phyloP scores from a whole-genome alignment of 2,797 vertebrate genomes.

The Crax fasciolata region DNA sequence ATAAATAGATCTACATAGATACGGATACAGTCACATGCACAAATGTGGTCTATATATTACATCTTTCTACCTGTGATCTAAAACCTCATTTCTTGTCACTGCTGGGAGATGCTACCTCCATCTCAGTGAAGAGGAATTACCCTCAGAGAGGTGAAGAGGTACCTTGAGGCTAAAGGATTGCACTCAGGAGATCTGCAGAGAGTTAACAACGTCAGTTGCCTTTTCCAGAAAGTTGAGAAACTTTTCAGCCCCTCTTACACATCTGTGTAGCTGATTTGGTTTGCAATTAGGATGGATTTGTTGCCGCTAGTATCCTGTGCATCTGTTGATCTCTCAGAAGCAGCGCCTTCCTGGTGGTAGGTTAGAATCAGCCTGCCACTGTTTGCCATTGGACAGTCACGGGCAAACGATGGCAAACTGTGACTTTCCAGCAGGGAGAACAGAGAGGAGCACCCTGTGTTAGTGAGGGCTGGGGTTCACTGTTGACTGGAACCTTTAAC shows the following conservation, averaged over 20 bases:
- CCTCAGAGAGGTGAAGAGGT: neutral
- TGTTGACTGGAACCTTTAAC: neutral
- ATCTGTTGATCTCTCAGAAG: neutral
- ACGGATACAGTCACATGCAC: too few relatives aligned
- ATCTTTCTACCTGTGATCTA: neutral
- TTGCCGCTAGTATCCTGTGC: conserved; percentile 42
- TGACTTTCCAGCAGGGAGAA: neutral
- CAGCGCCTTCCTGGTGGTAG: neutral
- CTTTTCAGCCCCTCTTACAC: conserved; percentile 4
- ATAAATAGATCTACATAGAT: neutral
- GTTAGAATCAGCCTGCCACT: neutral
- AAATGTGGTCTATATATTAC: too few relatives aligned
- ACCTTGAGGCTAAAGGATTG: neutral
- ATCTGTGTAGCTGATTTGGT: neutral
- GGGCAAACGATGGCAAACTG: neutral
- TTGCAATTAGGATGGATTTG: conserved; percentile 36
- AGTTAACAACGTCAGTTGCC: neutral
- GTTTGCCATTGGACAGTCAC: neutral
- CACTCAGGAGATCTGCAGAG: neutral
- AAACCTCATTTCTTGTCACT: neutral
- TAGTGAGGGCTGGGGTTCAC: neutral
- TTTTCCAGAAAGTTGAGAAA: neutral
- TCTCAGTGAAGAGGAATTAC: neutral
- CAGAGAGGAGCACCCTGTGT: neutral
- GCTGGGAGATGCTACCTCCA: neutral